Evolutionary conservation across 2,888 invertebrate genomes (phyloP).

Genomic region (Drosophila nigritarsus): DNA sequence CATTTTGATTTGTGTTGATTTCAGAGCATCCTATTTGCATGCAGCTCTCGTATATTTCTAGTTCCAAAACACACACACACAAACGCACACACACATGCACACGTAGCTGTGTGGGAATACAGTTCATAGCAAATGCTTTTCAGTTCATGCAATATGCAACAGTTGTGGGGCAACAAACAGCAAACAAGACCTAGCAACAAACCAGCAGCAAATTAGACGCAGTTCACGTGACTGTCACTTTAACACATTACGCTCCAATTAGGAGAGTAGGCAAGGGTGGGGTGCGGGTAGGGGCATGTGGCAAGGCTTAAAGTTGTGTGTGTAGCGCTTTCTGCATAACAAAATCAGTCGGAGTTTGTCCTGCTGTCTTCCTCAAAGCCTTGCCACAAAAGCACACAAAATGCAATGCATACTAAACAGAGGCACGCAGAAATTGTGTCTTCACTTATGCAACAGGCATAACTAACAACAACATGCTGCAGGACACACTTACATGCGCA

Average conservation of each 20-base stretch:
- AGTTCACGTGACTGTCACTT: slow-evolving; percentile 72
- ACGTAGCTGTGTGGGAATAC: slow-evolving; percentile 4
- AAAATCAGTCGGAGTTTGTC: slow-evolving; percentile 64
- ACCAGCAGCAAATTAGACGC: slow-evolving; percentile 67
- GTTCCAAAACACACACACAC: background rate
- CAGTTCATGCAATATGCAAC: slow-evolving; percentile 75
- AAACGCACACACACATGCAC: background rate
- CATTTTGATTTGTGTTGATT: slow-evolving; percentile 13
- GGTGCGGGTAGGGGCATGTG: background rate
- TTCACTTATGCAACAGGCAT: slow-evolving; percentile 60
- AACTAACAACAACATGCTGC: slow-evolving; percentile 4
- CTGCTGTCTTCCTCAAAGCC: slow-evolving; percentile 36
- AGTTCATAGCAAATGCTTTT: slow-evolving; percentile 50
- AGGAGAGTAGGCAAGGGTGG: slow-evolving; percentile 28
- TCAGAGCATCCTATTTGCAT: slow-evolving; percentile 16
- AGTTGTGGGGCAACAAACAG: slow-evolving; percentile 53
- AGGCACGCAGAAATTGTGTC: slow-evolving; percentile 20
- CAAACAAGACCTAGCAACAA: slow-evolving; percentile 33
- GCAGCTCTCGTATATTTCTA: slow-evolving; percentile 7
- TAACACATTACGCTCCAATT: slow-evolving; percentile 79
- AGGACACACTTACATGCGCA: background rate
- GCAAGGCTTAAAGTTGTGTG: slow-evolving; percentile 7
- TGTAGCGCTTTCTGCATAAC: slow-evolving; percentile 73
- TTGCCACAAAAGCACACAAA: slow-evolving; percentile 56
- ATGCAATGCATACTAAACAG: slow-evolving; percentile 77